Base-by-base conservation (phyloP, 2,797 vertebrate species). In the Acomys russatus region DNA sequence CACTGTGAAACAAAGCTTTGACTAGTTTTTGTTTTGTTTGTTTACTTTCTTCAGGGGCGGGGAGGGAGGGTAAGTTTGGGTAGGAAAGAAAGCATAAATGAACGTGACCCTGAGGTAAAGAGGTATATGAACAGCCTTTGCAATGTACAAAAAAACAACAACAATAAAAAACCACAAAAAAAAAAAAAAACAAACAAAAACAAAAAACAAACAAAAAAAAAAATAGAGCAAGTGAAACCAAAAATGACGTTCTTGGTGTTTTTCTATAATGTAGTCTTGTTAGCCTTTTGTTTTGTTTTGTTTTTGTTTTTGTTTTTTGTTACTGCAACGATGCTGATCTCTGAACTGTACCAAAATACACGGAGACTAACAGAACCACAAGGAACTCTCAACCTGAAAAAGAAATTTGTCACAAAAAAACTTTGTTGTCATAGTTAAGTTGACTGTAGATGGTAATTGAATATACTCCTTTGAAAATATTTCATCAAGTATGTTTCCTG, bases 371-470 rank as follows among this genome's bases (percentile, higher is more conserved):
- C 98, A 98, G 99, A 99, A 99, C 98, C 98, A 98, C 98, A 98
- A 99, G 99, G 99, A 99, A 99, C 99, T 99, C 98, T 99, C 99
- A 99, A 99, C 98, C 99, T 99, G 99, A 99, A 99, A 99, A 99
- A 99, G 98, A 99, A 99, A 99, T 99, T 99, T 99, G 99, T 99
- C 99, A 99, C 99, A 98, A 99, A 98, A 79, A 88, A 99, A 99
- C 99, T 99, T 99, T 99, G 99, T 99, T 99, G 99, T 99, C 99
- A 99, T 99, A 99, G 99, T 99, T 99, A 99, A 99, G 99, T 99
- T 99, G 99, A 99, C 99, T 99, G 99, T 99, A 99, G 99, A 99
- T 99, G 99, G 99, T 99, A 99, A 99, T 99, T 99, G 99, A 99
- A 99, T 99, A 99, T 99, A 99, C 99, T 99, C 99, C 99, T 99